These are phyloP conservation scores for Drosophila phalerata DNA, from an alignment of 2,888 invertebrate species.

Conservation along the genomic window DNA sequence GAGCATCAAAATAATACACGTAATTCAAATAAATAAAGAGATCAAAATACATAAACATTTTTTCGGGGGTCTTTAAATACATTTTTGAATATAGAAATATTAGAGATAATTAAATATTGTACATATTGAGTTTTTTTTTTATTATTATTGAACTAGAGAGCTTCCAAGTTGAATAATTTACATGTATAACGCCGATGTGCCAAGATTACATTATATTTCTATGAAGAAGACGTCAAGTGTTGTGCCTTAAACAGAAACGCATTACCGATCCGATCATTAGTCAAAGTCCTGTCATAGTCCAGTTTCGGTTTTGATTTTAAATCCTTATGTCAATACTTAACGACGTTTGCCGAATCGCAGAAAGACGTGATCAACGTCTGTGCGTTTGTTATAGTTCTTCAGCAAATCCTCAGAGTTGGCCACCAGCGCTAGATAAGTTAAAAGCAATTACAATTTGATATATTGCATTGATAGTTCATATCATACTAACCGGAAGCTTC, in stretches of 20 bases:
- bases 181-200: slow-evolving; percentile 47
- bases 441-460: neutral
- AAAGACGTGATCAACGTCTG: slow-evolving; percentile 96
- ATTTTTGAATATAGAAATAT: slow-evolving; percentile 37
- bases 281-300: slow-evolving; percentile 46
- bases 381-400: slow-evolving; percentile 90
- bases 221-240: slow-evolving; percentile 58
- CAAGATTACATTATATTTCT: slow-evolving; percentile 42
- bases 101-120: slow-evolving; percentile 38
- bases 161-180: slow-evolving; percentile 69
- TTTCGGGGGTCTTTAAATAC: slow-evolving; percentile 67
- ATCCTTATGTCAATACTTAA: slow-evolving; percentile 83
- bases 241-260: slow-evolving; percentile 48
- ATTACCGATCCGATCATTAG: slow-evolving; percentile 44
- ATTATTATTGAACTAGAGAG: slow-evolving; percentile 73
- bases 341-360: slow-evolving; percentile 94
- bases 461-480: neutral
- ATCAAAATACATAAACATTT: slow-evolving; percentile 46
- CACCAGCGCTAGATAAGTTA: slow-evolving; percentile 75
- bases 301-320: neutral
- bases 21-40: slow-evolving; percentile 29
- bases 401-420: slow-evolving; percentile 83
- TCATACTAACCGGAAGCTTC: slow-evolving; percentile 84
- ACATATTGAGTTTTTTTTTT: slow-evolving; percentile 53
- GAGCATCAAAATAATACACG: slow-evolving; percentile 12